Evolutionary conservation across 2,797 vertebrate species (phyloP), one percentile per base, ranked within the genome.

Genomic region (Cossypha heuglini): DNA sequence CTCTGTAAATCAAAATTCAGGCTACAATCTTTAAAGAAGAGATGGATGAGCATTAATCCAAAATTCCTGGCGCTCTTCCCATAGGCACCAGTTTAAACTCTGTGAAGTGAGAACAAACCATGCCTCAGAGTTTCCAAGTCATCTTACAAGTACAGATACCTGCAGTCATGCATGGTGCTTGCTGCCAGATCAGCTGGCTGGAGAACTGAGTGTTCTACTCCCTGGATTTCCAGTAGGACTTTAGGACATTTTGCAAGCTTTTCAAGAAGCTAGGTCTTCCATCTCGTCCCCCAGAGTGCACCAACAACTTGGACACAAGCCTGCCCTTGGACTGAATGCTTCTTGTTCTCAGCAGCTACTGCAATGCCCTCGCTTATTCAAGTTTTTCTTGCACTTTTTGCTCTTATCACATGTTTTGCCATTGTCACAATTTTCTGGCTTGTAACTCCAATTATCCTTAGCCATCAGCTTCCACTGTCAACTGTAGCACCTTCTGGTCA

Each of bases 41-140:
- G 29, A 75, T 48, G 61, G 61, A 68, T 64, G 5, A 61, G 20
- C 28, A 68, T 78, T 83, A 81, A 84, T 88, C 31, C 49, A 66
- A 88, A 92, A 58, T 75, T 77, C 86, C 79, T 77, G 45, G 76
- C 58, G 18, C 28, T 40, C 17, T 42, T 93, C 76, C 63, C 45
- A 18, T 1, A 51, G 73, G 25, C 79, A 83, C 22, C 51, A 74
- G 33, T 88, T 92, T 67, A 79, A 91, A 68, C 18, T 71, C 81
- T 45, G 59, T 54, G 58, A 88, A 75, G 51, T 55, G 68, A 72
- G 66, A 93, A 59, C 64, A 86, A 78, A 79, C 38, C 28, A 68
- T 73, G 48, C 69, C 88, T 92, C 62, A 64, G 45, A 90, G 61
- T 90, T 96, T 94, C 85, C 78, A 90, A 88, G 37, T 38, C 75